These are phyloP conservation scores for Heliconius himera DNA, from an alignment of 1,140 invertebrate species.

Conservation along the genomic window DNA sequence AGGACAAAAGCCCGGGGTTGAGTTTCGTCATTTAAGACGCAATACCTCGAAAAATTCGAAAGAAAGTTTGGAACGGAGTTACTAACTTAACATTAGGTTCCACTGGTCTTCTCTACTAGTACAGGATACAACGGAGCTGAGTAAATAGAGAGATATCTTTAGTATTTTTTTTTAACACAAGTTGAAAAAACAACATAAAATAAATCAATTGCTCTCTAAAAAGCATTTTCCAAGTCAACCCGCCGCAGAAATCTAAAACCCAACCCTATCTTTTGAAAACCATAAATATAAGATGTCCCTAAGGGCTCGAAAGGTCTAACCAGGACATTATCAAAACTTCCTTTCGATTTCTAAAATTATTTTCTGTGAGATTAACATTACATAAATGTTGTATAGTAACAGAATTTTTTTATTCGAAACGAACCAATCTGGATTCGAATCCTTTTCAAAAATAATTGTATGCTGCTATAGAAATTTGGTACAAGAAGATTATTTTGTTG, in stretches of 20 bases:
- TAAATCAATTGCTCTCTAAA: conserved; percentile 34
- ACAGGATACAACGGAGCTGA: no score
- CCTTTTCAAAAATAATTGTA: not conserved
- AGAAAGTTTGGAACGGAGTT: no score
- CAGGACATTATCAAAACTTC: conserved; percentile 35
- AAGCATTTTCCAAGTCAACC: conserved; percentile 29
- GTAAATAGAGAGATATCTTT: no score
- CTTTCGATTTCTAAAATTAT: conserved; percentile 19
- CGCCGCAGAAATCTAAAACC: conserved; percentile 25
- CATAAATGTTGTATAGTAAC: not conserved
- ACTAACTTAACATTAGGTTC: no score
- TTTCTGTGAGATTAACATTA: conserved; percentile 11
- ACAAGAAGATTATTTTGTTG: no score
- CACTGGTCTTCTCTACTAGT: no score
- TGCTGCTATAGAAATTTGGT: no score
- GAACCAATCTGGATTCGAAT: not conserved
- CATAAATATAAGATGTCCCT: conserved; percentile 30
- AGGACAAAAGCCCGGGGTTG: no score
- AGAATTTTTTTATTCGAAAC: not conserved
- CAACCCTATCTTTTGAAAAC: conserved; percentile 37
- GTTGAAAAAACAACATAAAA: conserved; percentile 14
- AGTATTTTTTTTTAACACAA: no score
- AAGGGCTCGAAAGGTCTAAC: conserved; percentile 21
- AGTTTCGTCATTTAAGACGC: no score
- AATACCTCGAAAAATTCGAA: no score